Conservation (phyloP, 2,888 invertebrate species). For the Tiphia femorata region DNA sequence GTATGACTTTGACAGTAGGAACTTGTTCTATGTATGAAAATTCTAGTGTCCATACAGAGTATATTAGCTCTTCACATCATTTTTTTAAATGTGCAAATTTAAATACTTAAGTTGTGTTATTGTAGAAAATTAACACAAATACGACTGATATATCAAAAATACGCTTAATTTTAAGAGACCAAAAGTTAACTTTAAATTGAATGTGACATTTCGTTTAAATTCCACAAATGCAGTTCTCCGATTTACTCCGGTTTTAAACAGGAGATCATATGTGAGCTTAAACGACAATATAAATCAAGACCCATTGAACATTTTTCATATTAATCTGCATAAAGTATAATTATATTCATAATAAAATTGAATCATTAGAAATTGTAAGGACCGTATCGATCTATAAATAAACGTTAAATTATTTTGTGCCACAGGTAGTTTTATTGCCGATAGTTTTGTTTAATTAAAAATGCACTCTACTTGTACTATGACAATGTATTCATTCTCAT, state of each 20-base stretch:
- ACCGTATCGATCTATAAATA: slow-evolving; percentile 24
- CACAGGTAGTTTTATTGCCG: slow-evolving; percentile 21
- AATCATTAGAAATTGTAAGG: slow-evolving; percentile 2
- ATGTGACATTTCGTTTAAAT: too few species aligned
- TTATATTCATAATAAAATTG: too few species aligned
- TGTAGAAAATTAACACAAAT: background rate
- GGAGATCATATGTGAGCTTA: too few species aligned
- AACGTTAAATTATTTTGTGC: slow-evolving; percentile 28
- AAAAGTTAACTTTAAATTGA: too few species aligned
- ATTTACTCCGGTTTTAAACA: too few species aligned
- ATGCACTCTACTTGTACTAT: background rate
- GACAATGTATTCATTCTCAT: background rate
- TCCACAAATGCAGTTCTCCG: too few species aligned
- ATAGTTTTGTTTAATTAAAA: background rate
- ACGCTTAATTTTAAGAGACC: slow-evolving; percentile 19
- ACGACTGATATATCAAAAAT: slow-evolving; percentile 1
- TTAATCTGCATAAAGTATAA: too few species aligned
- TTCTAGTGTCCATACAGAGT: slow-evolving; percentile 22
- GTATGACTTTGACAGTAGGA: slow-evolving; percentile 21
- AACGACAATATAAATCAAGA: too few species aligned
- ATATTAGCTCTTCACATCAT: slow-evolving; percentile 4
- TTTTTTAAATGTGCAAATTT: slow-evolving; percentile 8
- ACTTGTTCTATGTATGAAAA: slow-evolving; percentile 24
- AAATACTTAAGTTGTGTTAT: background rate
- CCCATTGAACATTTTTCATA: too few species aligned